Conservation (phyloP, 2,113 vertebrate species). For the Chunga burmeisteri region DNA sequence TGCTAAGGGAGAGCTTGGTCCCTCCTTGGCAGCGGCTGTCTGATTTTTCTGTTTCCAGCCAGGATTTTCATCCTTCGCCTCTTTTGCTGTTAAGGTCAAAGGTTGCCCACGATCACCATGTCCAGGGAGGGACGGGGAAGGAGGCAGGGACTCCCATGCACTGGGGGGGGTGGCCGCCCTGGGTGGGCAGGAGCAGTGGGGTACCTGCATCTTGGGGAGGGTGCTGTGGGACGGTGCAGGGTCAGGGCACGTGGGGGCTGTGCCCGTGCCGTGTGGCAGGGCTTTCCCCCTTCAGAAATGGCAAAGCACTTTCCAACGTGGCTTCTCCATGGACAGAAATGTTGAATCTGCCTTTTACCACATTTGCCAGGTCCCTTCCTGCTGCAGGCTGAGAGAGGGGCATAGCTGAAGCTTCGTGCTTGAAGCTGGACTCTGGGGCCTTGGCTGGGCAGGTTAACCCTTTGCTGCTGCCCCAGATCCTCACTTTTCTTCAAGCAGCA, state of each 20-base stretch:
- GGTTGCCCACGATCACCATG: rapidly evolving
- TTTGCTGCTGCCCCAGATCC: neutral
- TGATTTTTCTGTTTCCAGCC: neutral
- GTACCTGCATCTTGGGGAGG: too few species aligned
- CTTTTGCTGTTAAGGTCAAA: neutral
- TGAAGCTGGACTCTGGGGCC: too few species aligned
- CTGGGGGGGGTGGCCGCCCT: rapidly evolving
- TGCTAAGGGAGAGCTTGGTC: neutral
- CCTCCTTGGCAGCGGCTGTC: neutral
- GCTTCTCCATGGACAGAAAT: rapidly evolving
- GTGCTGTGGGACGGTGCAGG: neutral
- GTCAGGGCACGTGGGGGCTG: too few species aligned
- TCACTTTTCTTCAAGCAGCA: neutral
- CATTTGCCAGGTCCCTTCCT: rapidly evolving
- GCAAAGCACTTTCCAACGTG: rapidly evolving
- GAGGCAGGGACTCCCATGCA: neutral
- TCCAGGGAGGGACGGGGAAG: neutral
- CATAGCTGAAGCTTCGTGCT: neutral
- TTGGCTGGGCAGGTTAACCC: neutral
- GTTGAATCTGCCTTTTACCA: neutral
- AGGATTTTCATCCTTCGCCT: neutral
- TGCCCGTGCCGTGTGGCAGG: neutral
- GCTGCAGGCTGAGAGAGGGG: neutral
- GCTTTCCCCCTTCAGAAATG: neutral
- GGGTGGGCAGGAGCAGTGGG: rapidly evolving